phyloP scores from a whole-genome alignment of 2,888 invertebrate species.

The Torymus auratus region DNA sequence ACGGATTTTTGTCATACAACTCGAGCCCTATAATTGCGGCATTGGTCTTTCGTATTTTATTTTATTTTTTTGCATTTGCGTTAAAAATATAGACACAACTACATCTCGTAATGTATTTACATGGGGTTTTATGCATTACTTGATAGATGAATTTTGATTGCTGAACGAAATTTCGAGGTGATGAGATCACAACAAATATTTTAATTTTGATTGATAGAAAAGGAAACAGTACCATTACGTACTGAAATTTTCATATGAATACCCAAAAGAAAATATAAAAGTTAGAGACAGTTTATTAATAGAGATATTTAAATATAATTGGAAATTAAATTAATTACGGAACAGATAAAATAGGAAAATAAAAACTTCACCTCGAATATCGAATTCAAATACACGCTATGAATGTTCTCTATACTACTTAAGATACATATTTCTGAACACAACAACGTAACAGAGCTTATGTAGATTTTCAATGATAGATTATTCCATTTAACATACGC shows the following conservation, averaged over 20 bases:
- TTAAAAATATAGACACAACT: conserved; percentile 54
- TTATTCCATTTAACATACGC: conserved; percentile 41
- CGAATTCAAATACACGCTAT: conserved; percentile 38
- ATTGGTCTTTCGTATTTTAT: conserved; percentile 41
- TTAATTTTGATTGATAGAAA: too few species aligned
- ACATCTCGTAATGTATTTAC: conserved; percentile 50
- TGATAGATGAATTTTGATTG: conserved; percentile 29
- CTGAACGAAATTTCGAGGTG: conserved; percentile 39
- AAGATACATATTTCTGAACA: conserved; percentile 56
- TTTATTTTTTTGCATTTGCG: conserved; percentile 11
- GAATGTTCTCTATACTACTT: conserved; percentile 34
- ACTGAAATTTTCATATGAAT: too few species aligned
- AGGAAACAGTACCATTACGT: too few species aligned
- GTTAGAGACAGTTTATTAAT: not conserved
- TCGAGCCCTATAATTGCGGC: conserved; percentile 34
- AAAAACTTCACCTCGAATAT: conserved; percentile 43
- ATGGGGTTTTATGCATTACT: conserved; percentile 32
- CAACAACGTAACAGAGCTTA: conserved; percentile 55
- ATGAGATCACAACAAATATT: conserved; percentile 29
- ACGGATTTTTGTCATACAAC: not conserved
- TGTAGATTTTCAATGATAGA: conserved; percentile 42
- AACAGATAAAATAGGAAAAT: conserved; percentile 5
- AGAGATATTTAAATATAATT: not conserved
- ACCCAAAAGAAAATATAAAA: too few species aligned
- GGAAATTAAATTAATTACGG: not conserved